A percentile compares a stretch with the other conserved stretches of the same genome.
phyloP scores from a whole-genome alignment of 30 jellyfish, hydroid and myxozoan species.

The Mastigias papua region DNA sequence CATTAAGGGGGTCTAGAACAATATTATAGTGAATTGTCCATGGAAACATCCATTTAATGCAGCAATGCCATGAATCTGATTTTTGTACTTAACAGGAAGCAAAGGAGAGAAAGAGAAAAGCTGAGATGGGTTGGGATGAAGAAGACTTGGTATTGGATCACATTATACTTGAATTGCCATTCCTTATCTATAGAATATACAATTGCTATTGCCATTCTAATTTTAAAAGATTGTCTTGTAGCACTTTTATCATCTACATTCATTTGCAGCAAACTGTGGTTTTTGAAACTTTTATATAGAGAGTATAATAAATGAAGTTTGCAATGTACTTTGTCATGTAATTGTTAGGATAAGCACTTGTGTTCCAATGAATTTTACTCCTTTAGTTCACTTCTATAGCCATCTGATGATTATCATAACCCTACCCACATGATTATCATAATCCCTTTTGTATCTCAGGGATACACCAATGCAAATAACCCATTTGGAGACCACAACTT shows the following conservation, averaged over 20 bases:
- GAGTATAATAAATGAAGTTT: too few species aligned
- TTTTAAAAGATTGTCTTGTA: too few species aligned
- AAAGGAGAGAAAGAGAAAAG: slow-evolving; percentile 76
- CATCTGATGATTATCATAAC: background rate
- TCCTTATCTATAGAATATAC: too few species aligned
- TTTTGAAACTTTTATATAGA: too few species aligned
- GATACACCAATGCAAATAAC: slow-evolving; percentile 90
- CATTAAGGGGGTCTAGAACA: too few species aligned
- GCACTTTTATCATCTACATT: too few species aligned
- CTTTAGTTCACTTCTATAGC: background rate
- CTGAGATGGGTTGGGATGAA: slow-evolving; percentile 90
- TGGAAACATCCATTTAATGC: background rate
- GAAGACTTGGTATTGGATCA: slow-evolving; percentile 61
- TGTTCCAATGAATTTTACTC: too few species aligned
- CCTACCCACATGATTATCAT: background rate
- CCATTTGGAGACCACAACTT: slow-evolving; percentile 97
- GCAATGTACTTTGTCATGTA: too few species aligned
- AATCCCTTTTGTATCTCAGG: slow-evolving; percentile 44
- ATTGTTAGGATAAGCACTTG: too few species aligned
- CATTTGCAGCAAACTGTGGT: too few species aligned
- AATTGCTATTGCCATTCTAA: too few species aligned
- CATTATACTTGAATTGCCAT: background rate
- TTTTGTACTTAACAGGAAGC: slow-evolving; percentile 63
- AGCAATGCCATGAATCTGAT: background rate
- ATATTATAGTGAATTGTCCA: too few species aligned